Conservation (phyloP, 2,797 vertebrate species). For the Gobionotothen gibberifrons region DNA sequence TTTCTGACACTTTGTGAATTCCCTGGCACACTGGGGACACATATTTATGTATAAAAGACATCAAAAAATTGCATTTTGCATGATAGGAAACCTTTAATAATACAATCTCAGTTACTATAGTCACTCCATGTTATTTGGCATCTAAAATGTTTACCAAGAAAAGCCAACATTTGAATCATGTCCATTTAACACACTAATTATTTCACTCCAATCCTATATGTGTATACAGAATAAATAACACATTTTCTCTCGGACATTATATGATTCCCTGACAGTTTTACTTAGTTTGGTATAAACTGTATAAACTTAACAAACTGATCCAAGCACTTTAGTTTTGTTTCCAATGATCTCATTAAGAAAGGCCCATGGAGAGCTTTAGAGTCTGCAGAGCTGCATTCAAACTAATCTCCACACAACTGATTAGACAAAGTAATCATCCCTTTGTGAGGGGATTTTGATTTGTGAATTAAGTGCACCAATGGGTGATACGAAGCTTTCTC, state of each 20-base stretch:
- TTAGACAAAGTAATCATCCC: slow-evolving; percentile 25
- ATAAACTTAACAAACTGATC: not conserved
- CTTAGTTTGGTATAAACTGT: not conserved
- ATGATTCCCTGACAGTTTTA: not conserved
- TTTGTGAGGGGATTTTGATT: slow-evolving; percentile 13
- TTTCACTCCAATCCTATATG: too few relatives aligned
- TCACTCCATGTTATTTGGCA: not conserved
- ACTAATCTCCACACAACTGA: slow-evolving; percentile 26
- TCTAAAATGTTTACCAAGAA: too few relatives aligned
- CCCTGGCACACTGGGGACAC: too few relatives aligned
- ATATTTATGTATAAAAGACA: too few relatives aligned
- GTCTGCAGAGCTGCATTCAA: not conserved
- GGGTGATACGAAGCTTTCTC: not conserved
- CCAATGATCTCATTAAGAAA: too few relatives aligned
- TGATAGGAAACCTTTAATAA: not conserved
- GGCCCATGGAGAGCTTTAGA: not conserved
- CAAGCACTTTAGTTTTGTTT: not conserved
- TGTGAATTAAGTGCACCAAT: not conserved
- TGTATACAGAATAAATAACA: too few relatives aligned
- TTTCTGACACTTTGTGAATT: too few relatives aligned
- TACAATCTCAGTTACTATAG: not conserved
- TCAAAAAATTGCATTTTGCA: too few relatives aligned
- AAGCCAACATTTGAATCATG: too few relatives aligned
- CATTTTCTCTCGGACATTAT: too few relatives aligned
- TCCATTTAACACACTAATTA: too few relatives aligned